Evolutionary conservation across 2,888 invertebrate genomes (phyloP), one percentile per base, ranked within the genome.

Genomic region (Lymantria monacha): DNA sequence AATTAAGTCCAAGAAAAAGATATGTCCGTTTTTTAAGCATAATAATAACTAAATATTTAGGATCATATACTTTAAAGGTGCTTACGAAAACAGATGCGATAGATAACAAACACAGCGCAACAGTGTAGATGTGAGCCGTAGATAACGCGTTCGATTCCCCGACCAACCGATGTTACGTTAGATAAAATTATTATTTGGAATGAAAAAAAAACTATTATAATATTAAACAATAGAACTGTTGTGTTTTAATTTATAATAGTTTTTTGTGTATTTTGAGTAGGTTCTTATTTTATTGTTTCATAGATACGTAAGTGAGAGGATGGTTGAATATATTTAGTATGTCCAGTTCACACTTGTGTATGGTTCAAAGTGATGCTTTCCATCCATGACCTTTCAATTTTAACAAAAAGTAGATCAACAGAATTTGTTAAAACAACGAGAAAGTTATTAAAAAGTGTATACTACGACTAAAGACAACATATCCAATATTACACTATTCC

Each of bases 131-230:
- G 68, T 66, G 58, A 74, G 64, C 74, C 54, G 52, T 50, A 61
- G 88, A 89, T 89, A 88, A 76, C 72, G 54, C 63, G 75, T 87
- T 86, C 81, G 87, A 86, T 85, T 85, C 87, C 84, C 81, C 75
- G 69, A 72, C 66, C 65, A 72, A 64, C 64, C 70, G 85, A 87
- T 85, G 74, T 76, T 76, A 69, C 69, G 59, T 59, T 51, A 74
- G 86, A 87, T 87, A 83, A 81, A 66, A 61, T 70, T 69, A 70
- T 71, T 78, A 75, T 83, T 86, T 83, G 78, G 76, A 73, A 76
- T 43, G 74, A 79, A 22, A 79, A 76, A n/a, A 74, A 72, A 70
- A 62, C 61, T 51, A 45, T 53, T 75, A 71, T 71, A 55, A 61
- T 67, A 58, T 59, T 62, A 74, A 75, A 83, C 80, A 81, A 83